Conservation (phyloP, 2,113 vertebrate genomes). For the Rhabdornis inornatus region DNA sequence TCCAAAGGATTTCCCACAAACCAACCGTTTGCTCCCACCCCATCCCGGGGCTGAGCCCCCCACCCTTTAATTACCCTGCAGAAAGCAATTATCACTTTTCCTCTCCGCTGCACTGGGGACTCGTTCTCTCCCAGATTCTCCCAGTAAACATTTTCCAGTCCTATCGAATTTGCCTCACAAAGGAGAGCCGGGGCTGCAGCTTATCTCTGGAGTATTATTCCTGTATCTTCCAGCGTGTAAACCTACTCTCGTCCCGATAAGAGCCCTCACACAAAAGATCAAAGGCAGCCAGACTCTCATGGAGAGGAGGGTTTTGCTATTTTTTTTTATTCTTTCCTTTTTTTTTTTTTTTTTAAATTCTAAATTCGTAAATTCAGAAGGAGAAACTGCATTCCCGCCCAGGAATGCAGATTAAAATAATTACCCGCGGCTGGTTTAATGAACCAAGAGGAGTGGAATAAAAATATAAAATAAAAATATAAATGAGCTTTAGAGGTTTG, state of each 20-base stretch:
- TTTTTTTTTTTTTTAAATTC: background rate
- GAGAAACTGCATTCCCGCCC: background rate
- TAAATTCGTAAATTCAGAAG: background rate
- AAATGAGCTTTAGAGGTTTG: accelerated
- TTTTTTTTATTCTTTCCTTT: background rate
- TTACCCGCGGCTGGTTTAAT: background rate
- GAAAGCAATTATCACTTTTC: background rate
- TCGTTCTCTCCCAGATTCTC: background rate
- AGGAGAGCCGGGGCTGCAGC: conserved; percentile 21
- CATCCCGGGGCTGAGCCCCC: accelerated
- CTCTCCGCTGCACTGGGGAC: background rate
- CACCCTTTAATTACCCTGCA: conserved; percentile 12
- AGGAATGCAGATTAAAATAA: conserved; percentile 34
- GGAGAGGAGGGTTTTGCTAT: background rate
- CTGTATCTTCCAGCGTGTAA: conserved; percentile 32
- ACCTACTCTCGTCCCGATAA: conserved; percentile 44
- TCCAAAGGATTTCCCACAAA: background rate
- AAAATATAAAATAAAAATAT: background rate
- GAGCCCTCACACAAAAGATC: conserved; percentile 64
- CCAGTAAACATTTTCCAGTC: conserved; percentile 52
- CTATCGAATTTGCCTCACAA: conserved; percentile 34
- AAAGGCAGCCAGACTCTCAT: conserved; percentile 45
- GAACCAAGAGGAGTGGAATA: background rate
- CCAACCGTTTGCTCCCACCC: background rate
- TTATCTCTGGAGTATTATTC: conserved; percentile 51